Conservation (phyloP, 1,140 invertebrate species). For the Onthophagus taurus region DNA sequence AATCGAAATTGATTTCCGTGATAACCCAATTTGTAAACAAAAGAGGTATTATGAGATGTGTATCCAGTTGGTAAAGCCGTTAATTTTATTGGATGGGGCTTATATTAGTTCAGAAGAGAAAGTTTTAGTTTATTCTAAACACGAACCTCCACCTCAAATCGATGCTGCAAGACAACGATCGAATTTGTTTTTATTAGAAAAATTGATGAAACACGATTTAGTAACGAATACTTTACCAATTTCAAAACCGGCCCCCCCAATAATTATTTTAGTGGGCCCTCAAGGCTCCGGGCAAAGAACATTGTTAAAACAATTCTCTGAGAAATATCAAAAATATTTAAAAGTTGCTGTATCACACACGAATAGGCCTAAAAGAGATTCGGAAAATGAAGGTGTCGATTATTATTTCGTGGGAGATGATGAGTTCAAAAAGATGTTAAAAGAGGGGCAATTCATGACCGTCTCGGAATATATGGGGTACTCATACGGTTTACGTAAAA, state of each 20-base stretch:
- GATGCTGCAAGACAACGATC: background rate
- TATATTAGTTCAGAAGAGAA: conserved; percentile 16
- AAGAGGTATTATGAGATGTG: conserved; percentile 20
- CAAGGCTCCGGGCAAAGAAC: conserved; percentile 16
- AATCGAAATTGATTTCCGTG: conserved; percentile 20
- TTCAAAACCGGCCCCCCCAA: conserved; percentile 16
- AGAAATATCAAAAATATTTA: conserved; percentile 6
- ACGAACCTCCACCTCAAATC: background rate
- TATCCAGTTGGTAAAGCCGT: conserved; percentile 15
- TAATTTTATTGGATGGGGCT: conserved; percentile 19
- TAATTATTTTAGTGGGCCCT: conserved; percentile 27
- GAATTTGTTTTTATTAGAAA: conserved; percentile 7
- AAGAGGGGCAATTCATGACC: conserved; percentile 23
- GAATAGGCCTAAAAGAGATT: conserved; percentile 15
- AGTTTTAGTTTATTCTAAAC: conserved; percentile 1
- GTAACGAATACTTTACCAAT: conserved; percentile 16
- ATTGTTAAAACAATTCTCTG: conserved; percentile 18
- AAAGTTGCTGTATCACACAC: conserved; percentile 22
- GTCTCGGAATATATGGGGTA: conserved; percentile 21
- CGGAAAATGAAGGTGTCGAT: conserved; percentile 19
- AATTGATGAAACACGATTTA: background rate
- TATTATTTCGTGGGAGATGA: conserved; percentile 21
- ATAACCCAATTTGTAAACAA: conserved; percentile 21
- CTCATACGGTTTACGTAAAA: conserved; percentile 24
- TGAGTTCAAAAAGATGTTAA: conserved; percentile 19